Evolutionary conservation across 1,140 invertebrate genomes (phyloP), one percentile per base, ranked within the genome.

Genomic region (Cylas formicarius): DNA sequence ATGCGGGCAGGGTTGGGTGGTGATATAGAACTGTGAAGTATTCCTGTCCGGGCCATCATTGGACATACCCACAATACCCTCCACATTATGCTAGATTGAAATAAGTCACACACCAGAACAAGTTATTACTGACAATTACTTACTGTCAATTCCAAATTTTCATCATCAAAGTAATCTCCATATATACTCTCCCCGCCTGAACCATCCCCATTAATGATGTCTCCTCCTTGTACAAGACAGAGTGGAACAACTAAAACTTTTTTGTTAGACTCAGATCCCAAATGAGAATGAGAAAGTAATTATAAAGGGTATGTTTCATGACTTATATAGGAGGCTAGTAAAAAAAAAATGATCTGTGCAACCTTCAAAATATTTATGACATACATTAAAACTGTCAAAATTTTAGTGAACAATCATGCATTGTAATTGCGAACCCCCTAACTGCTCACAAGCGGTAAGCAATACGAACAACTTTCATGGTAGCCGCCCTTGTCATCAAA

Each of bases 21-120:
- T 92, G 14, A 98, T 88, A 57, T 95, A 93, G 70, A 98, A 97
- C 68, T 98, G 93, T 5, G 89, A 94, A 39, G 83, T 88, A 61
- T 96, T 97, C 26, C 85, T 86, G 63, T 96, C 76, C 2, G 80
- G 80, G 4, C 91, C 91, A 54, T 79, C 75, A 67, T 96, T 97
- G 1, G 87, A 88, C 89, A 95, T 94, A 49, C 89, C 90, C 2
- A 97, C 66, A 3, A 85, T 74, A 40, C 86, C 86, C 23, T 66
- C 67, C 9, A 77, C 69, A 61, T 77, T 71, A 63, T 88, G 75
- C 72, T 85, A 66, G 20, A 58, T 53, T 17, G 13, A 5, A 34
- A 43, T 16, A 18, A 37, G 1, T n/a, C n/a, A n/a, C n/a, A n/a
- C n/a, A n/a, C n/a, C n/a, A n/a, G n/a, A n/a, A n/a, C n/a, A n/a